Evolutionary conservation across 2,797 vertebrate genomes (phyloP).

Genomic region (Danio aesculapii): DNA sequence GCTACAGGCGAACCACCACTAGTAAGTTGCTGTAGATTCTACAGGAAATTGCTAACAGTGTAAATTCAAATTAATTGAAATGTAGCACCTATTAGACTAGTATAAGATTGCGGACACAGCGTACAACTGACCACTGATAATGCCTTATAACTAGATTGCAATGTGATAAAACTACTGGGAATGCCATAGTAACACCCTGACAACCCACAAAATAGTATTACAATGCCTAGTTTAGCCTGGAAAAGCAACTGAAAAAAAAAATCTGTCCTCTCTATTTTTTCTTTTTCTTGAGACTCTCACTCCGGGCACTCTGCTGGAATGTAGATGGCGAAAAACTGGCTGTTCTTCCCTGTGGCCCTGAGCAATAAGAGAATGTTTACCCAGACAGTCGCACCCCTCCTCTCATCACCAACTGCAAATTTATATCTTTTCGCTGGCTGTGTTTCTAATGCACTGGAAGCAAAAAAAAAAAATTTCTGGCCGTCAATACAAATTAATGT

Average conservation of each 20-base stretch:
- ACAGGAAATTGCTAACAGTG: no score
- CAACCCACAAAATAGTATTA: not conserved
- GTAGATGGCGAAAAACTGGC: conserved; percentile 42
- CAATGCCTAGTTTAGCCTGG: not conserved
- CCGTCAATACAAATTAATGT: conserved; percentile 58
- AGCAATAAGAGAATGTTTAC: conserved; percentile 62
- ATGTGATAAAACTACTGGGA: not conserved
- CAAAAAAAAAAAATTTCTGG: conserved; percentile 47
- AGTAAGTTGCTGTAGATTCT: no score
- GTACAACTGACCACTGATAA: no score
- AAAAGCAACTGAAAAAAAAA: not conserved
- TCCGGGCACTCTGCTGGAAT: conserved; percentile 25
- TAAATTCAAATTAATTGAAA: no score
- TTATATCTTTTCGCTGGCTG: conserved; percentile 52
- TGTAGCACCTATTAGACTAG: no score
- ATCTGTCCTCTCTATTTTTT: not conserved
- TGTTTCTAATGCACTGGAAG: conserved; percentile 50
- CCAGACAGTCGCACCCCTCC: conserved; percentile 43
- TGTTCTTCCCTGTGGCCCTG: conserved; percentile 54
- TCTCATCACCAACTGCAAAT: conserved; percentile 58
- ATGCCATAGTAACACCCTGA: not conserved
- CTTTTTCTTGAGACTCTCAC: not conserved
- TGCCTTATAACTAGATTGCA: not conserved
- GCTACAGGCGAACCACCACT: no score
- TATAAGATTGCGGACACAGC: no score